A percentile compares a stretch with the other conserved stretches of the same genome.
Evolutionary conservation across 2,888 invertebrate genomes (phyloP).

Genomic region (Hartigia nigra): DNA sequence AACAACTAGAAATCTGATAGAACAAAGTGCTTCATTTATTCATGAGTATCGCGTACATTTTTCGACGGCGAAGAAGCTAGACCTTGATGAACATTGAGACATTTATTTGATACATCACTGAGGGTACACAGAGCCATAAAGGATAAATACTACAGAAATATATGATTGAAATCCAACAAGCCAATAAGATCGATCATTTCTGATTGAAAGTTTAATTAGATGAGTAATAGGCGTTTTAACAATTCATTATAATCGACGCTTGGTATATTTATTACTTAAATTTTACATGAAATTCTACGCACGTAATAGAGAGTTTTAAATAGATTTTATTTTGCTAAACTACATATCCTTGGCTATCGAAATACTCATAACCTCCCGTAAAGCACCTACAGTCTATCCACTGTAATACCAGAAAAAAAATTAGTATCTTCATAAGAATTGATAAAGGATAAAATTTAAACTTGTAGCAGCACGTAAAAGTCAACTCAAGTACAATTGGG

Average conservation of each 20-base stretch:
- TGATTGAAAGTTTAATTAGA: background rate
- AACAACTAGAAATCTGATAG: no score
- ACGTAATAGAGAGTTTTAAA: conserved; percentile 6
- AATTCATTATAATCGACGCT: background rate
- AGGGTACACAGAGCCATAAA: background rate
- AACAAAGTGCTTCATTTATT: no score
- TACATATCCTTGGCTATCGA: background rate
- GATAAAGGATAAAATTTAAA: background rate
- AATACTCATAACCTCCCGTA: background rate
- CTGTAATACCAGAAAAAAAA: background rate
- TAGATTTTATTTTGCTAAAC: background rate
- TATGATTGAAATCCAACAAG: background rate
- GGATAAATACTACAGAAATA: background rate
- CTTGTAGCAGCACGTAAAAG: background rate
- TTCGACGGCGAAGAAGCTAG: background rate
- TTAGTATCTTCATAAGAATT: no score
- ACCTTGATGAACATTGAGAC: background rate
- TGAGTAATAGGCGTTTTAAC: background rate
- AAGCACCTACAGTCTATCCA: background rate
- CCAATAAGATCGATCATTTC: background rate
- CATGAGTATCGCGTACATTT: background rate
- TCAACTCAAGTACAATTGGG: background rate
- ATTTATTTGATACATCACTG: background rate
- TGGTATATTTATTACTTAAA: background rate
- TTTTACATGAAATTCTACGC: background rate